Conservation (phyloP, 2,888 invertebrate genomes). For the Lithodes maja region DNA sequence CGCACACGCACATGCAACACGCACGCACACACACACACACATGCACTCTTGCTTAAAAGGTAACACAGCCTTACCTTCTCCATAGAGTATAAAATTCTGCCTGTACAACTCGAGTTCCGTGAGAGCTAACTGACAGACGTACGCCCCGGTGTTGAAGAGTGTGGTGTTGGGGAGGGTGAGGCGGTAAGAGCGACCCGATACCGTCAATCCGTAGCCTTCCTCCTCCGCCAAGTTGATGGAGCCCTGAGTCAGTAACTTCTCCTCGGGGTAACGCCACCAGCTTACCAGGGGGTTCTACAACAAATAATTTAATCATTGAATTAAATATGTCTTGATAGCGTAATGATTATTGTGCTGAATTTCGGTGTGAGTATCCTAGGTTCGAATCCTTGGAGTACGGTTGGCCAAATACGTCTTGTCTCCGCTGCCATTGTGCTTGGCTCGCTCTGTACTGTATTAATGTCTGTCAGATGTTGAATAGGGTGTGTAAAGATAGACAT, state of each 20-base stretch:
- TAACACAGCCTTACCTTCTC: constrained; percentile 14
- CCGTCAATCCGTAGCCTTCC: constrained; percentile 23
- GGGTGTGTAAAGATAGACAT: no score
- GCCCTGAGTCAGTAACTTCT: constrained; percentile 32
- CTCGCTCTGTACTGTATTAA: no score
- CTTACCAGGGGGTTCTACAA: not conserved
- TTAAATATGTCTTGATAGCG: no score
- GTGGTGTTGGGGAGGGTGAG: constrained; percentile 21
- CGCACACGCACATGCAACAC: no score
- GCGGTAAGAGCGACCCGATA: constrained; percentile 1
- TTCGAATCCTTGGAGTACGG: no score
- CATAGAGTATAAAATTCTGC: constrained; percentile 33
- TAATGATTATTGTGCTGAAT: no score
- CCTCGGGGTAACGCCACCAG: constrained; percentile 44
- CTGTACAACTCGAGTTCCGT: constrained; percentile 25
- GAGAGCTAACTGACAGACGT: constrained; percentile 34
- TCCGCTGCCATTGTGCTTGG: no score
- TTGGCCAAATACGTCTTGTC: no score
- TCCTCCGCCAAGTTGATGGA: constrained; percentile 16
- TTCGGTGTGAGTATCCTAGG: no score
- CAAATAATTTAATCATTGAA: not conserved
- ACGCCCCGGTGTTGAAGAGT: constrained; percentile 22
- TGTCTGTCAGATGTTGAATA: no score
- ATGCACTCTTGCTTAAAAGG: no score
- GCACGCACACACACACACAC: no score